Evolutionary conservation across 2,888 invertebrate species (phyloP).

Genomic region (Epinotia demarniana): DNA sequence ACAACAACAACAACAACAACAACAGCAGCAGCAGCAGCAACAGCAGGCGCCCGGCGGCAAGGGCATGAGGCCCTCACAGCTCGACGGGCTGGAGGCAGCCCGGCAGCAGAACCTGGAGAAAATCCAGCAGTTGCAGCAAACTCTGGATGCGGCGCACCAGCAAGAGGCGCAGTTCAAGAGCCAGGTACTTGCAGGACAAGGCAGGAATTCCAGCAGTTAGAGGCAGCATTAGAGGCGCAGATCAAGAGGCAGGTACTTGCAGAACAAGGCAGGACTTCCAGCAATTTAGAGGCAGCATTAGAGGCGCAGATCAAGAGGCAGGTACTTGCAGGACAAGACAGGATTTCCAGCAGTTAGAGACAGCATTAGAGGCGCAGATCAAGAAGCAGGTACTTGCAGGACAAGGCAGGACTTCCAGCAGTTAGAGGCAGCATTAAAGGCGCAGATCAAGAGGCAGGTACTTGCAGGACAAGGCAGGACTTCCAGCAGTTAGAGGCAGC

Average conservation of each 20-base stretch:
- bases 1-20: constrained; percentile 57
- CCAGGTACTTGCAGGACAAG: constrained; percentile 63
- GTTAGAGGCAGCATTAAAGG: too few species aligned
- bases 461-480: too few species aligned
- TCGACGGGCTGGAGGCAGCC: constrained; percentile 88
- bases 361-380: too few species aligned
- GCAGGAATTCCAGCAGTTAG: too few species aligned
- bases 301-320: constrained; percentile 87
- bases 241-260: constrained; percentile 86
- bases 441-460: too few species aligned
- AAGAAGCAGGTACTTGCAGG: too few species aligned
- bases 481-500: too few species aligned
- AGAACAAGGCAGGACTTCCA: constrained; percentile 88
- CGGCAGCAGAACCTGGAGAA: constrained; percentile 91
- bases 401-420: too few species aligned
- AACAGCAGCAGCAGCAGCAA: constrained; percentile 58
- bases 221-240: constrained; percentile 82
- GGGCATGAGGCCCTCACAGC: constrained; percentile 69
- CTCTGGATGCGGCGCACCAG: constrained; percentile 91
- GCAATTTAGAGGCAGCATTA: too few species aligned
- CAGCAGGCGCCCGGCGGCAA: constrained; percentile 65
- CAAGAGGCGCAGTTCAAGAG: constrained; percentile 90
- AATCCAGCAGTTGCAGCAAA: constrained; percentile 90
- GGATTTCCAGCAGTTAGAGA: too few species aligned
- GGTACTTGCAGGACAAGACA: too few species aligned